Evolutionary conservation across 1,140 invertebrate species (phyloP).

Genomic region (Aphaenogaster rudis): DNA sequence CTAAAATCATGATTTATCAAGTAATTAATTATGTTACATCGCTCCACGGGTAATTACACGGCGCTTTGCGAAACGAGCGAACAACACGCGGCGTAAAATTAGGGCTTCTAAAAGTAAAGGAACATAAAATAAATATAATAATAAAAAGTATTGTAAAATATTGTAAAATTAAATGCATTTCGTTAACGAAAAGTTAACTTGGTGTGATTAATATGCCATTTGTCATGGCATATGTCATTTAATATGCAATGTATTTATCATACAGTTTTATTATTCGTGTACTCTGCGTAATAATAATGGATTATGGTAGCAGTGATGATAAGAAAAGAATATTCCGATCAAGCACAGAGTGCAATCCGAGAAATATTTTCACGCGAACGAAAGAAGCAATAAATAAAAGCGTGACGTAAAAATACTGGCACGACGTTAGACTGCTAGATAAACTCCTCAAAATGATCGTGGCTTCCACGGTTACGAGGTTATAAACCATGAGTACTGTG

Average conservation of each 20-base stretch:
- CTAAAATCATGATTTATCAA: constrained; percentile 54
- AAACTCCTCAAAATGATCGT: constrained; percentile 8
- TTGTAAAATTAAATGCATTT: background rate
- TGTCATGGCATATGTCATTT: background rate
- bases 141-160: constrained; percentile 1
- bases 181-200: background rate
- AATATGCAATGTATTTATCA: background rate
- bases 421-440: constrained; percentile 2
- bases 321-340: background rate
- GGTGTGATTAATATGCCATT: no score
- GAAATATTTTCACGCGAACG: background rate
- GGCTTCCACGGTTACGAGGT: constrained; percentile 5
- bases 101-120: background rate
- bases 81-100: background rate
- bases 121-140: background rate
- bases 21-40: constrained; percentile 38
- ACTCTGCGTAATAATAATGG: background rate
- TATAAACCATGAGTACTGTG: constrained; percentile 35
- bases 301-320: background rate
- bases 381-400: background rate
- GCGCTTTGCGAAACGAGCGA: background rate
- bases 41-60: background rate
- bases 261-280: background rate
- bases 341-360: background rate
- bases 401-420: constrained; percentile 4